Evolutionary conservation across 2,888 invertebrate species (phyloP).

Genomic region (Halictus quadricinctus): DNA sequence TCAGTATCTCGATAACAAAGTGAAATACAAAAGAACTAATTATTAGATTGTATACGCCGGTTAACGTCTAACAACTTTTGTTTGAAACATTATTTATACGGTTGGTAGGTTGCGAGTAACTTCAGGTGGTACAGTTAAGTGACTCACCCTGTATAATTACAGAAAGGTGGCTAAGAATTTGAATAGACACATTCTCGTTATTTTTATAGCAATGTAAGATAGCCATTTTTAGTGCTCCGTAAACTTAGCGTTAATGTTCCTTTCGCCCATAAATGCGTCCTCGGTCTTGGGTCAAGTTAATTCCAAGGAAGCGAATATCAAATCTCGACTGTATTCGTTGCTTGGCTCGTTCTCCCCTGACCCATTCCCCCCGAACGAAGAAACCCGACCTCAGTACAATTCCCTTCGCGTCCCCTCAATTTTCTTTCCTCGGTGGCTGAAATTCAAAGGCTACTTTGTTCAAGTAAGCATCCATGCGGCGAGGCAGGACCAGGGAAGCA

Average conservation of each 20-base stretch:
- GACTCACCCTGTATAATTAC: too few species aligned
- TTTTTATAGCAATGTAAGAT: too few species aligned
- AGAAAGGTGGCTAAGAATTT: too few species aligned
- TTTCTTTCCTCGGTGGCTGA: slow-evolving; percentile 5
- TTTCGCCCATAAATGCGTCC: neutral
- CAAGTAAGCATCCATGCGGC: neutral
- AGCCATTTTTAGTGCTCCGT: neutral
- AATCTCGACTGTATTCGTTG: neutral
- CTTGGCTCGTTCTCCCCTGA: neutral
- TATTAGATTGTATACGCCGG: too few species aligned
- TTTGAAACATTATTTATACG: too few species aligned
- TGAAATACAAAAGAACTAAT: too few species aligned
- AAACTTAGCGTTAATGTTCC: neutral
- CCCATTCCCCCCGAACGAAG: neutral
- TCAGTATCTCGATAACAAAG: too few species aligned
- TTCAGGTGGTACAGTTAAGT: too few species aligned
- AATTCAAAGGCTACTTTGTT: slow-evolving; percentile 19
- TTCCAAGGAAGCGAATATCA: neutral
- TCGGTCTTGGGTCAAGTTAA: neutral
- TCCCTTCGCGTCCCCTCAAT: slow-evolving; percentile 9
- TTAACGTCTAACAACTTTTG: too few species aligned
- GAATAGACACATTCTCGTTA: too few species aligned
- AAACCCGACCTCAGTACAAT: neutral
- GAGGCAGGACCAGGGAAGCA: neutral
- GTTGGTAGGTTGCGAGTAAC: too few species aligned